Evolutionary conservation across 2,888 invertebrate species (phyloP), one percentile per base, ranked within the genome.

Genomic region (Cheiracanthium punctorium): DNA sequence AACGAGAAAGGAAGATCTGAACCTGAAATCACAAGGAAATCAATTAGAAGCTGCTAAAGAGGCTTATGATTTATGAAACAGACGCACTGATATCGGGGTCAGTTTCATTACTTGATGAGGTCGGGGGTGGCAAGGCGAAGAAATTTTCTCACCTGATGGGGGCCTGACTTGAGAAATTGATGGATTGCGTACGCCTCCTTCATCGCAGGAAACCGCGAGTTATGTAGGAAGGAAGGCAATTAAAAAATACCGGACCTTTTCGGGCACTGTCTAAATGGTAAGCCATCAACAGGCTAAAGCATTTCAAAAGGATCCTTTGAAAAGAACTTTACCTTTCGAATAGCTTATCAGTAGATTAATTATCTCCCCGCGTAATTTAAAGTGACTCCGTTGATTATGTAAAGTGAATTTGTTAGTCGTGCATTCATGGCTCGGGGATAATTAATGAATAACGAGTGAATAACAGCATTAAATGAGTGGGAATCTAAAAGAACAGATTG

Each of bases 61-160:
- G 81, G 67, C 70, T 81, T 74, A 81, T 81, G 81, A 81, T 81
- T 81, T 81, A 81, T 75, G 81, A 58, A 79, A 52, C 37, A 33
- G 30, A 67, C 71, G 43, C 28, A 43, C 48, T 28, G 73, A 48
- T 69, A 32, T 69, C 69, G 33, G 33, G 81, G 81, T 81, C 81
- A 74, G 69, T 74, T 81, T 75, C 74, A 81, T 81, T 81, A 81
- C 81, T 81, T 81, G 81, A 81, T 81, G 80, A 73, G 73, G 74
- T 75, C 74, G 52, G 33, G 74, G 81, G 81, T 67, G 73, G 64
- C 17, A 30, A 24, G 33, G 70, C 58, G 79, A 37, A 69, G 43
- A 64, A 70, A 65, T 81, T 81, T 81, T 81, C 81, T 81, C 81
- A 81, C 81, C 81, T 81, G 58, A 58, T 24, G 58, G 58, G 58